Conservation (phyloP, 2,113 vertebrate genomes). For the Furnarius figulus region DNA sequence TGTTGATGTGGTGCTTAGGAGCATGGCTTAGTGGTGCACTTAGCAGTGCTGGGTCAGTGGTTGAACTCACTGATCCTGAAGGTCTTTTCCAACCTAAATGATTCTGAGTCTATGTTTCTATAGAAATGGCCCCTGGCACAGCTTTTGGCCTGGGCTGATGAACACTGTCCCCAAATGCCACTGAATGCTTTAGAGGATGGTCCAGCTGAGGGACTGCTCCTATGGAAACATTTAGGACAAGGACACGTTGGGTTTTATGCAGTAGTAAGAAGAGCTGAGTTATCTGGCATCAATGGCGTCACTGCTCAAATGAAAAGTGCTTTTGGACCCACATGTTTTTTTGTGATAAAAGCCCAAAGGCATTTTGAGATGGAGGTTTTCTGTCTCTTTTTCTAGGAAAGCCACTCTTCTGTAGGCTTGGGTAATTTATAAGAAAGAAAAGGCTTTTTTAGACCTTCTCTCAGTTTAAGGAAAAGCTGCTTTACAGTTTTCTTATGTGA, state of each 20-base stretch:
- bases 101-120: background rate
- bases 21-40: background rate
- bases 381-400: background rate
- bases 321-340: background rate
- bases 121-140: background rate
- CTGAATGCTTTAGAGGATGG: background rate
- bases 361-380: background rate
- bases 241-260: fast-evolving
- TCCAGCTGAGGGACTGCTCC: background rate
- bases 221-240: background rate
- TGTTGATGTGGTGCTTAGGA: background rate
- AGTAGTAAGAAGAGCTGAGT: background rate
- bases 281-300: background rate
- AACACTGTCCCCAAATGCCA: background rate
- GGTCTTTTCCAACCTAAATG: background rate
- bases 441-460: background rate
- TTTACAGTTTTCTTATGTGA: background rate
- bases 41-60: background rate
- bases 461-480: background rate
- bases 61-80: background rate
- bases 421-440: background rate
- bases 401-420: background rate
- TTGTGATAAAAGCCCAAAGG: background rate
- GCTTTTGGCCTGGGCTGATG: background rate
- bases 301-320: background rate